Evolutionary conservation across 2,797 vertebrate species (phyloP), one percentile per base, ranked within the genome.

Genomic region (Tadarida brasiliensis): DNA sequence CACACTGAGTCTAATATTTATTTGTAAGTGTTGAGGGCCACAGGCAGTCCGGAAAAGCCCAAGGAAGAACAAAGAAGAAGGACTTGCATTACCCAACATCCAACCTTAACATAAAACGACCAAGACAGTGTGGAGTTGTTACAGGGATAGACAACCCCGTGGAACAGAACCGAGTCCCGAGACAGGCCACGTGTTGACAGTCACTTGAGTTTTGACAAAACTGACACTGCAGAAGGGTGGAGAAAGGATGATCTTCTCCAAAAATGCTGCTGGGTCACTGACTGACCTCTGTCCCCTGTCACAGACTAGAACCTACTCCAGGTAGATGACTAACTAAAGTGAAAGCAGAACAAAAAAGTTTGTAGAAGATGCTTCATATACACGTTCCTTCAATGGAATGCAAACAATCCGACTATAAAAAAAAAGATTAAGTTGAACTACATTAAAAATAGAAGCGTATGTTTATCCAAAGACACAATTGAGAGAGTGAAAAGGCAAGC

Each of bases 301-400:
- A 7, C 11, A n/a, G 54, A 83, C 12, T 77, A 94, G 51, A 94
- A 33, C 28, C 14, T 24, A 74, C 80, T 81, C 63, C 73, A 47
- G 16, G 5, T 47, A 78, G 10, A 51, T 90, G 71, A 82, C 78
- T 68, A 91, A 68, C 77, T 78, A 57, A 85, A 82, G 8, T 61
- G 16, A 95, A 78, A 90, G 6, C 17, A 92, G 51, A 68, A 6
- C 28, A 70, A 74, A 44, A 47, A 71, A 19, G 14, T 11, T 68
- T 95, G 57, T 47, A 73, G 49, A 47, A 90, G 71, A 74, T 57
- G 28, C 22, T 65, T 4, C 16, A 57, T 7, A 7, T 5, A 89
- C 70, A 90, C 65, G 54, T 82, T 73, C 74, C 59, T 87, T 84
- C 49, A 85, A n/a, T n/a, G 77, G 33, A 95, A 92, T 74, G 24